Conservation (phyloP, 2,113 vertebrate species). For the Triplophysa dalaica region DNA sequence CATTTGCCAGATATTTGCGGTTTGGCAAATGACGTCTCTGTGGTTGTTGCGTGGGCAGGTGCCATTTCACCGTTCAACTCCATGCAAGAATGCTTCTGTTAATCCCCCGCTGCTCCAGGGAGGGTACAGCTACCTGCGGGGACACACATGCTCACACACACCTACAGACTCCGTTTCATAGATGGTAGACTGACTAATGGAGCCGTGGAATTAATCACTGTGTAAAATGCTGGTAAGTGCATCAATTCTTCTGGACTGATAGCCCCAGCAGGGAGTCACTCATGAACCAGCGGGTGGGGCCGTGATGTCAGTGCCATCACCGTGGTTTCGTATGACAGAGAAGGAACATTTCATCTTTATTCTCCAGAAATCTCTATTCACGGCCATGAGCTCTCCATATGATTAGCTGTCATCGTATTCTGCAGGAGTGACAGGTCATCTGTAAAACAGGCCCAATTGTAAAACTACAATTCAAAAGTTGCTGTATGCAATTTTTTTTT, state of each 20-base stretch:
- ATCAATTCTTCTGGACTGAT: conserved; percentile 36
- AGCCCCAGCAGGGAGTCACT: conserved; percentile 16
- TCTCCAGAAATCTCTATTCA: neutral
- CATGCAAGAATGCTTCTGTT: conserved; percentile 27
- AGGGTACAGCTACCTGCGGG: neutral
- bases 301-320: conserved; percentile 4
- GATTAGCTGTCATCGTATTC: neutral
- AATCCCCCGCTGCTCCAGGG: conserved; percentile 3
- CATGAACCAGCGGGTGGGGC: conserved; percentile 26
- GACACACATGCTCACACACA: conserved; percentile 4
- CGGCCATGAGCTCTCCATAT: neutral
- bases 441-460: no score
- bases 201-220: conserved; percentile 38
- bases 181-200: conserved; percentile 20
- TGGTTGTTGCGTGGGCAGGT: conserved; percentile 3
- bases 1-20: neutral
- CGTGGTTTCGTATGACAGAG: neutral
- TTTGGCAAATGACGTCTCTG: neutral
- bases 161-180: neutral
- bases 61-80: conserved; percentile 7
- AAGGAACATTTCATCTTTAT: neutral
- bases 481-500: no score
- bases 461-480: no score
- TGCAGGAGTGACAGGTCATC: no score
- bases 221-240: conserved; percentile 22